Evolutionary conservation across 2,888 invertebrate species (phyloP).

Genomic region (Trichopria drosophilae): DNA sequence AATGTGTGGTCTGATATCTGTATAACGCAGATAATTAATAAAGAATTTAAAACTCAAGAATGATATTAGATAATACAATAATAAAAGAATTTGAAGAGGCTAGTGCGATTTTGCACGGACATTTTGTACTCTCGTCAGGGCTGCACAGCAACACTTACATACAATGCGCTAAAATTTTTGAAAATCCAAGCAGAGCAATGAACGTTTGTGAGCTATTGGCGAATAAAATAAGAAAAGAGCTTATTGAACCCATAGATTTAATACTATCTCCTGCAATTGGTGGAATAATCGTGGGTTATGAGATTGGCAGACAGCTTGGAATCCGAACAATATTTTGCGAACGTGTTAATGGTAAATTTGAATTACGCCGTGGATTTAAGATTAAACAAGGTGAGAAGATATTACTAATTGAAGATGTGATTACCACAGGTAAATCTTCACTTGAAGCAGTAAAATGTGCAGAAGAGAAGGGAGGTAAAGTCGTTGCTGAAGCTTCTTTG

Average conservation of each 20-base stretch:
- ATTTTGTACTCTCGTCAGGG: conserved; percentile 13
- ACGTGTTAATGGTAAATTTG: conserved; percentile 20
- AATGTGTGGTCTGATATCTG: conserved; percentile 17
- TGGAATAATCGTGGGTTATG: conserved; percentile 18
- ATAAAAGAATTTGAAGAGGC: conserved; percentile 18
- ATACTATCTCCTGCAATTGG: conserved; percentile 22
- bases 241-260: conserved; percentile 17
- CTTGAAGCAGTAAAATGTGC: conserved; percentile 19
- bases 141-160: conserved; percentile 13
- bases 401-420: conserved; percentile 20
- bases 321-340: conserved; percentile 18
- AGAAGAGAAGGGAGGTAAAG: conserved; percentile 17
- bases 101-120: conserved; percentile 15
- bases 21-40: conserved; percentile 15
- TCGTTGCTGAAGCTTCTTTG: conserved; percentile 18
- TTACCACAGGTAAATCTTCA: conserved; percentile 19
- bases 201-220: conserved; percentile 13
- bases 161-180: conserved; percentile 14
- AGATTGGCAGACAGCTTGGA: conserved; percentile 22
- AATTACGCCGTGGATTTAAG: conserved; percentile 21
- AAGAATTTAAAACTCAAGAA: conserved; percentile 14
- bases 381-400: conserved; percentile 17
- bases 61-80: conserved; percentile 16
- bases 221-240: conserved; percentile 16
- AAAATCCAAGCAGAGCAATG: conserved; percentile 18